Conservation (phyloP, 2,888 invertebrate genomes). For the Dynastes grantii region DNA sequence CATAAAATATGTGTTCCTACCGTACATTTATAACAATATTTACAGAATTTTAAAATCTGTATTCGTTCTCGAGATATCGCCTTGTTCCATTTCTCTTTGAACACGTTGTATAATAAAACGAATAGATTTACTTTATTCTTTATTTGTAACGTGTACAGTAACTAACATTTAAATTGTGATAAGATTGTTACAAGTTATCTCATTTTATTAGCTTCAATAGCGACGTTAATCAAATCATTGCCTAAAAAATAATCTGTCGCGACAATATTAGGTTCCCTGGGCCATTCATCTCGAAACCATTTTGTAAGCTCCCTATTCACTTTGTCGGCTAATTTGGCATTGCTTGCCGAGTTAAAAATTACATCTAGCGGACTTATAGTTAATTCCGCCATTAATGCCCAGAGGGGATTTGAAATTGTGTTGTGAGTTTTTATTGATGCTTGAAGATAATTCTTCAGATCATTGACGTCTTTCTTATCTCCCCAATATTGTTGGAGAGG, state of each 20-base stretch:
- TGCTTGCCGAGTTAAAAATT: conserved; percentile 75
- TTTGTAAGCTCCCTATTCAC: conserved; percentile 81
- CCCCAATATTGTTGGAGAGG: conserved; percentile 80
- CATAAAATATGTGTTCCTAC: too few species aligned
- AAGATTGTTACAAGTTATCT: conserved; percentile 52
- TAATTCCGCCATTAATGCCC: conserved; percentile 83
- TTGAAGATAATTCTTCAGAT: conserved; percentile 73
- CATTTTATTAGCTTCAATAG: conserved; percentile 70
- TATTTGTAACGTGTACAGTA: conserved; percentile 17
- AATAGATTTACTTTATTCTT: conserved; percentile 10
- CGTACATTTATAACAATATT: too few species aligned
- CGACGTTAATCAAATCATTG: conserved; percentile 80
- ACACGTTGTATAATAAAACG: background rate
- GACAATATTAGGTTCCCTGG: conserved; percentile 79
- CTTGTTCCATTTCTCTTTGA: too few species aligned
- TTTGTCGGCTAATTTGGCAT: conserved; percentile 77
- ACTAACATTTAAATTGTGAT: conserved; percentile 6
- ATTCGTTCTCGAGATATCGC: too few species aligned
- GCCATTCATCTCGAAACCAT: conserved; percentile 80
- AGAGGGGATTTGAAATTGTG: conserved; percentile 71
- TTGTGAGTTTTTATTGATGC: conserved; percentile 66
- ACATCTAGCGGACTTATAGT: conserved; percentile 80
- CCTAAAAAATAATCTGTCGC: conserved; percentile 83
- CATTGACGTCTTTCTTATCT: conserved; percentile 73
- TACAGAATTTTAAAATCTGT: too few species aligned